phyloP scores from a whole-genome alignment of 2,113 vertebrate species.

The Sialia sialis region DNA sequence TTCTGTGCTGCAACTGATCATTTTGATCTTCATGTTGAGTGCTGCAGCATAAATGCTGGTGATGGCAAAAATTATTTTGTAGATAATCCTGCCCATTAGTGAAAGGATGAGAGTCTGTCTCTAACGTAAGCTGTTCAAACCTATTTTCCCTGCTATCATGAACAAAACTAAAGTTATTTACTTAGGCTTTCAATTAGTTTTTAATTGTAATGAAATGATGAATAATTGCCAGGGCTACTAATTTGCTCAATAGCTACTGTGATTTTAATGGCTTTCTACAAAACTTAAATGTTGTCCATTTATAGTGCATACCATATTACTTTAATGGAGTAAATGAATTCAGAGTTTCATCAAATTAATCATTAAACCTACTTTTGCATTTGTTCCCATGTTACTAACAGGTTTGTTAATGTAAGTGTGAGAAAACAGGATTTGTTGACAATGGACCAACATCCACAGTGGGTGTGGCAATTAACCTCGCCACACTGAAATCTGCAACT shows the following conservation, averaged over 20 bases:
- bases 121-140: background rate
- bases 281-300: background rate
- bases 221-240: slow-evolving; percentile 34
- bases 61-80: background rate
- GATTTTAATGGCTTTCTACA: slow-evolving; percentile 3
- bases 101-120: slow-evolving; percentile 2
- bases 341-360: background rate
- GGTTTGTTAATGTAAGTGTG: background rate
- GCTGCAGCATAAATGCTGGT: slow-evolving; percentile 4
- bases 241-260: slow-evolving; percentile 23
- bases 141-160: background rate
- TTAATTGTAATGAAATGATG: slow-evolving; percentile 65
- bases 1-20: slow-evolving; percentile 20
- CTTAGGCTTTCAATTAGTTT: slow-evolving; percentile 65
- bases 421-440: slow-evolving; percentile 18
- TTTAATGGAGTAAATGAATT: slow-evolving; percentile 38
- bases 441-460: background rate
- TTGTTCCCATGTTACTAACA: background rate
- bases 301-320: background rate
- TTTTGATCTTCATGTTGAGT: slow-evolving; percentile 26
- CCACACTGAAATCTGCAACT: background rate
- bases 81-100: background rate
- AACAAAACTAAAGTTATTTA: slow-evolving; percentile 48
- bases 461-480: background rate
- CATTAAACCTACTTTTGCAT: background rate